Percentiles rank a stretch among this genome's conserved stretches.
Conservation (phyloP, 2,797 vertebrate species). For the Phoxinus dragarum region DNA sequence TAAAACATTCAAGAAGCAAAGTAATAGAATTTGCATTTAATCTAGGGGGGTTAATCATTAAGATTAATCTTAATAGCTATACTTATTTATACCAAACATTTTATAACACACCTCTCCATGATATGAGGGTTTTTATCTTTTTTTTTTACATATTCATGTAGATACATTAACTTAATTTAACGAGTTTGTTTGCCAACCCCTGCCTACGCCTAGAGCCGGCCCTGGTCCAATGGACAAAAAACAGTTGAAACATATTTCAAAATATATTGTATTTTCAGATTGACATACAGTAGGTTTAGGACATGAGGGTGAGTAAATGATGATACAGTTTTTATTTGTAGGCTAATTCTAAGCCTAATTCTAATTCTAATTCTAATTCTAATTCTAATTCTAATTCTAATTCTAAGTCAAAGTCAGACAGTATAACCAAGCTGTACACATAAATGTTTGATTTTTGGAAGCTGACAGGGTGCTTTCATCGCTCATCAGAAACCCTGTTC, state of each 20-base stretch:
- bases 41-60: too few relatives aligned
- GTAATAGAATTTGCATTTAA: not conserved
- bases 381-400: not conserved
- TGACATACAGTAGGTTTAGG: not conserved
- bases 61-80: not conserved
- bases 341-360: not conserved
- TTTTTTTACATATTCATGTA: too few relatives aligned
- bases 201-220: too few relatives aligned
- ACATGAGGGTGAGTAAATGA: not conserved
- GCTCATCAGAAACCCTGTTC: slow-evolving; percentile 20
- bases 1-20: not conserved
- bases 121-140: too few relatives aligned
- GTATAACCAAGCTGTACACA: not conserved
- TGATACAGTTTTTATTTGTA: not conserved
- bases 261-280: not conserved
- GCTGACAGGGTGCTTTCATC: not conserved
- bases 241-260: not conserved
- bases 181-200: too few relatives aligned
- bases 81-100: not conserved
- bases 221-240: not conserved
- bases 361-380: not conserved
- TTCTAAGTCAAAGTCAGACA: not conserved
- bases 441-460: not conserved
- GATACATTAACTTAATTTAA: too few relatives aligned
- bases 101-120: not conserved